A percentile compares a stretch with the other conserved stretches of the same genome.
Conservation (phyloP, 2,113 vertebrate genomes). For the Barnardius zonarius region DNA sequence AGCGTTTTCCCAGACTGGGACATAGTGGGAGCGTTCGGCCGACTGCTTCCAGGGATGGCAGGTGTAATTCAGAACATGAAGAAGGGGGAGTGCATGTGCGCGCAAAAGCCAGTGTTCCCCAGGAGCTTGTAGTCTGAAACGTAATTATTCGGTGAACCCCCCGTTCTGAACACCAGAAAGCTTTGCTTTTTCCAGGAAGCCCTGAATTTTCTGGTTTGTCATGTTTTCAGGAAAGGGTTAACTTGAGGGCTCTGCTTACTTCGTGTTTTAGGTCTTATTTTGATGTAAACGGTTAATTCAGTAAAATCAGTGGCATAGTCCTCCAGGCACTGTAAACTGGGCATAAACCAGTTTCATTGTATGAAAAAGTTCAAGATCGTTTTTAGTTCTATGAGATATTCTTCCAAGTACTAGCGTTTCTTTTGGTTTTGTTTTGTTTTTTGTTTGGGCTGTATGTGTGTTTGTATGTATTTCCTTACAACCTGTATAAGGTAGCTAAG, state of each 20-base stretch:
- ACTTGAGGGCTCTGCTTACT: background rate
- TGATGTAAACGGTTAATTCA: background rate
- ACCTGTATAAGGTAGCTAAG: background rate
- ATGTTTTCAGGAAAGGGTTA: background rate
- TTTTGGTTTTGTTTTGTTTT: background rate
- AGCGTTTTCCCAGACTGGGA: background rate
- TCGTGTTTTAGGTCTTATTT: background rate
- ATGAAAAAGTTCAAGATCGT: background rate
- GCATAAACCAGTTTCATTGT: background rate
- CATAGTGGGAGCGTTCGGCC: fast-evolving
- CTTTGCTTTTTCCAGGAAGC: background rate
- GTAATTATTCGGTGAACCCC: background rate
- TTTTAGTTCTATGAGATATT: background rate
- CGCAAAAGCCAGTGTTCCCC: background rate
- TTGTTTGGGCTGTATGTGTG: background rate
- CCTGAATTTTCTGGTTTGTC: background rate
- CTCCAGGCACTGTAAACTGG: background rate
- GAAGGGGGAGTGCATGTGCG: background rate
- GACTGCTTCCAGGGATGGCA: background rate
- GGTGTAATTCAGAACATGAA: background rate
- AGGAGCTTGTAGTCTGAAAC: background rate
- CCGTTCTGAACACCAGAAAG: background rate
- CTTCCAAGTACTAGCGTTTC: background rate
- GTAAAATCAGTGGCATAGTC: background rate
- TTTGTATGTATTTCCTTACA: background rate